A percentile compares a stretch with the other conserved stretches of the same genome.
Conservation (phyloP, 2,113 vertebrate genomes). For the Cephalopterus ornatus region DNA sequence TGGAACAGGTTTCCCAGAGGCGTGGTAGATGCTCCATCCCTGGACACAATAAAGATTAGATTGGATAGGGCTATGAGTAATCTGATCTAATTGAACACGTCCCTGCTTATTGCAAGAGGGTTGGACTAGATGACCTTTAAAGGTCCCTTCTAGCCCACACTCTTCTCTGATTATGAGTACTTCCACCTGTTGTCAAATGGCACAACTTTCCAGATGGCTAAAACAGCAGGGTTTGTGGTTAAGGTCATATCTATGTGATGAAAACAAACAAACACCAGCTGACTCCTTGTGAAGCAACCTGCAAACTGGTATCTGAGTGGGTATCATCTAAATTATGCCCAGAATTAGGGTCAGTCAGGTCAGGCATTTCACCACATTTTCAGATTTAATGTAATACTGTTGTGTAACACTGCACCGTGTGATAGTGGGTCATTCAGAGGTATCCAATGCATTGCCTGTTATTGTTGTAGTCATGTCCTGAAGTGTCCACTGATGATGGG, state of each 20-base stretch:
- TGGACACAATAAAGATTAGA: neutral
- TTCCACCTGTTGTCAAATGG: neutral
- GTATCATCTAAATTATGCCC: neutral
- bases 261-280: neutral
- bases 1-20: neutral
- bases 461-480: neutral
- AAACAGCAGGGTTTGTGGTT: neutral
- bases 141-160: neutral
- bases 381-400: neutral
- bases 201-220: neutral
- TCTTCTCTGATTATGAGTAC: neutral
- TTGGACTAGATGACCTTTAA: neutral
- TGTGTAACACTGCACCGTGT: neutral
- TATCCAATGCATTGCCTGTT: neutral
- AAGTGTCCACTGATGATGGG: neutral
- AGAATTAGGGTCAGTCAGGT: neutral
- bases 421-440: neutral
- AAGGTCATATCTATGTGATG: neutral
- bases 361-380: neutral
- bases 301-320: neutral
- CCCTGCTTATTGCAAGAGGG: too few relatives aligned
- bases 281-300: neutral
- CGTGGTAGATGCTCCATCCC: neutral
- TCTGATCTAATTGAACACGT: neutral
- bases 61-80: neutral